Evolutionary conservation across 1,140 invertebrate genomes (phyloP), one percentile per base, ranked within the genome.

Genomic region (Drosophila miranda): DNA sequence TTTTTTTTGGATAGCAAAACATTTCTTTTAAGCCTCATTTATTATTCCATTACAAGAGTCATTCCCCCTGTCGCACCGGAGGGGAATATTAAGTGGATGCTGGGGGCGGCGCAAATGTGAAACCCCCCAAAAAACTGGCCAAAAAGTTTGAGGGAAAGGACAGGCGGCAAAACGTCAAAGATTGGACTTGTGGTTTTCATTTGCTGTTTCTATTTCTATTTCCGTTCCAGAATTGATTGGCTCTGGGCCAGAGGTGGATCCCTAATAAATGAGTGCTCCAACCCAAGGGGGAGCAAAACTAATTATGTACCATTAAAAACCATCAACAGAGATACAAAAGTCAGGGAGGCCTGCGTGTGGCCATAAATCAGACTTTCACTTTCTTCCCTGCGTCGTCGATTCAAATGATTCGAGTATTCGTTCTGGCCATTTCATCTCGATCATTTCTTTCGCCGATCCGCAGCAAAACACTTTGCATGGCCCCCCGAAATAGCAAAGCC

Each of bases 321-420:
- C 51, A 77, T 63, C 61, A 84, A 30, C 50, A 58, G 45, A 78
- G 46, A 64, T 64, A 58, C 60, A 60, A 75, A 72, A 71, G 45
- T 42, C 59, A 23, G 45, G 42, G 38, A 50, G 21, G 56, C 23
- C 72, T 62, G 67, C 72, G 50, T 62, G 59, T 52, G 72, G 34
- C 30, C 80, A 80, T 84, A 84, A 84, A 86, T 84, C 80, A 83
- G 80, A 86, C 80, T 86, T 86, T 84, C 81, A 84, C 72, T 83
- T 84, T 67, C 58, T 49, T 57, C 16, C 44, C 38, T n/a, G 16
- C 34, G 14, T 51, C 21, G 14, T 38, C 23, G 48, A 55, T 51
- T 50, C 41, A 55, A 54, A 54, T 52, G 26, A 60, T 61, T 11
- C 34, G 34, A 38, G 11, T 38, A 38, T 56, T 52, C 43, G 52